These are phyloP conservation scores for Prochilodus magdalenae DNA, from an alignment of 2,113 vertebrate species.

Conservation along the genomic window DNA sequence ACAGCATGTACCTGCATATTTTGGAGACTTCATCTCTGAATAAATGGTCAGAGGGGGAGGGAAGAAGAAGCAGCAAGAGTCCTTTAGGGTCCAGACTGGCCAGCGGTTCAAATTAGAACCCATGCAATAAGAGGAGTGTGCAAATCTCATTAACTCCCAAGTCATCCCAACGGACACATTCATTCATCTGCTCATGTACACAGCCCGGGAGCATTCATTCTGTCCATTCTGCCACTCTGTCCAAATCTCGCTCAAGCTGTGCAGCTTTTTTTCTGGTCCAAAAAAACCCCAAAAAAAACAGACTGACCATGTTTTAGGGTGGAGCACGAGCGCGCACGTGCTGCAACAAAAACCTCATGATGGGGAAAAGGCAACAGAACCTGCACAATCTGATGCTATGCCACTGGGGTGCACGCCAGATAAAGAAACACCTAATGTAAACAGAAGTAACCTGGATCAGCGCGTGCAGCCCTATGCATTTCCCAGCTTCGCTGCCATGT, in stretches of 20 bases:
- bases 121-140: background rate
- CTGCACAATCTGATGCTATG: no score
- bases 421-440: no score
- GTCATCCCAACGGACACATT: background rate
- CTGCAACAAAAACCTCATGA: background rate
- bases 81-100: background rate
- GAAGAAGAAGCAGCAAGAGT: no score
- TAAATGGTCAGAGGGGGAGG: no score
- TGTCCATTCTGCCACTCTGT: background rate
- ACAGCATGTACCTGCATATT: no score
- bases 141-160: background rate
- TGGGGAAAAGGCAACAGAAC: no score
- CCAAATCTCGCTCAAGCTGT: background rate
- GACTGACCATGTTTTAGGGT: background rate
- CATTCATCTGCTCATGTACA: background rate
- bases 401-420: no score
- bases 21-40: no score
- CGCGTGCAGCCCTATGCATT: no score
- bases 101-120: background rate
- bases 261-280: background rate
- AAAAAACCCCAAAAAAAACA: background rate
- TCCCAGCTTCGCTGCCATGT: no score
- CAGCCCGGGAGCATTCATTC: background rate
- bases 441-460: no score
- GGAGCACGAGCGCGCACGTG: background rate